A percentile compares a stretch with the other conserved stretches of the same genome.
phyloP scores from a whole-genome alignment of 1,140 invertebrate species.

The Drosophila insularis region DNA sequence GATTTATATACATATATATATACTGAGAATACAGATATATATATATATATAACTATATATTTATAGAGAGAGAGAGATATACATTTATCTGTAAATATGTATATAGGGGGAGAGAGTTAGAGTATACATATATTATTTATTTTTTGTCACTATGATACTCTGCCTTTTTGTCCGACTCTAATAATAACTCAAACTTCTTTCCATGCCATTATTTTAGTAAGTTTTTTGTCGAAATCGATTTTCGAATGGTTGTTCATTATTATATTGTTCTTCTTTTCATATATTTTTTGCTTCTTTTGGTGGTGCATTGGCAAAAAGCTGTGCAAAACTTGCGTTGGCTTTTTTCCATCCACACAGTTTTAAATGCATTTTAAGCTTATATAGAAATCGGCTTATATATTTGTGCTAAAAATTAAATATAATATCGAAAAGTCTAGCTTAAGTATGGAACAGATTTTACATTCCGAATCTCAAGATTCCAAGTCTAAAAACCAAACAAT shows the following conservation, averaged over 20 bases:
- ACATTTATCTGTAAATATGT: no score
- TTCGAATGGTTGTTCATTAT: background rate
- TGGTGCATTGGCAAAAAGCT: conserved; percentile 34
- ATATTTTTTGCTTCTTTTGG: conserved; percentile 1
- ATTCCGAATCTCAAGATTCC: background rate
- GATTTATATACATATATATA: background rate
- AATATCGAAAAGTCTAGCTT: conserved; percentile 2
- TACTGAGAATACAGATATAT: conserved; percentile 43
- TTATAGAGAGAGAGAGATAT: conserved; percentile 1
- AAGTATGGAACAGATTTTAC: background rate
- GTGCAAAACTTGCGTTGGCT: conserved; percentile 21
- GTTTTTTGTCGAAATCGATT: background rate
- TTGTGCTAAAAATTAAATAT: conserved; percentile 43
- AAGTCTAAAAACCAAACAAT: background rate
- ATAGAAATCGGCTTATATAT: conserved; percentile 30
- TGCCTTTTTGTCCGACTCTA: background rate
- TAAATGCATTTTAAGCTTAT: conserved; percentile 58
- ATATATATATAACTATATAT: conserved; percentile 9
- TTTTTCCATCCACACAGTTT: conserved; percentile 6
- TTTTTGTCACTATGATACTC: background rate
- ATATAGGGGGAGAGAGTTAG: background rate
- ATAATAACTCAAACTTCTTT: background rate
- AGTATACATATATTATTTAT: background rate
- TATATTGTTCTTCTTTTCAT: no score
- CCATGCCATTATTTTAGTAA: background rate